Conservation (phyloP, 2,113 vertebrate species). For the Promerops cafer region DNA sequence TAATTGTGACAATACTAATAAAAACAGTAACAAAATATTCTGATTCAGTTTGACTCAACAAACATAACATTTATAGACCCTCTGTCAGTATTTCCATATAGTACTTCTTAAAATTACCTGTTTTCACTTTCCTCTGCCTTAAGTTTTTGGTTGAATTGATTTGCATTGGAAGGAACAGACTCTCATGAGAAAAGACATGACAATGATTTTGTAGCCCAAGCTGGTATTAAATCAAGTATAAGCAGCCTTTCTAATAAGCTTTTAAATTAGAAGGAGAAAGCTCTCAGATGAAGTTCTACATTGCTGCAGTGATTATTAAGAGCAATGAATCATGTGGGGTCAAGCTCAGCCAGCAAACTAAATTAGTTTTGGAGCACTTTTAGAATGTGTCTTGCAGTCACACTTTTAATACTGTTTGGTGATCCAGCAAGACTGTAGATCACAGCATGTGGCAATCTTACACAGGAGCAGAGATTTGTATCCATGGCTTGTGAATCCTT, state of each 20-base stretch:
- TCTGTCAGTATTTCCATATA: not conserved
- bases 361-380: not conserved
- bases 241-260: conserved; percentile 54
- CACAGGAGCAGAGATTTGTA: not conserved
- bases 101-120: not conserved
- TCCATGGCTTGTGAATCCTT: not conserved
- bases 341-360: not conserved
- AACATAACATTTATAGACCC: not conserved
- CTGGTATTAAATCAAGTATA: conserved; percentile 47
- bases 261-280: conserved; percentile 60
- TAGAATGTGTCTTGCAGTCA: not conserved
- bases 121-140: not conserved
- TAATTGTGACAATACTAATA: not conserved
- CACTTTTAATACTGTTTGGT: not conserved
- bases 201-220: conserved; percentile 14
- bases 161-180: not conserved
- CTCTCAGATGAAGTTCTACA: conserved; percentile 42
- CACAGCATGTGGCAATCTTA: not conserved
- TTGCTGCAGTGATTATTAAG: conserved; percentile 46
- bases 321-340: not conserved
- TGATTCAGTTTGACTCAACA: not conserved
- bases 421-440: not conserved
- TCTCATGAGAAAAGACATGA: not conserved
- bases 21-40: not conserved
- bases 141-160: conserved; percentile 11